phyloP scores from a whole-genome alignment of 2,888 invertebrate genomes.

The Tetranychus piercei region DNA sequence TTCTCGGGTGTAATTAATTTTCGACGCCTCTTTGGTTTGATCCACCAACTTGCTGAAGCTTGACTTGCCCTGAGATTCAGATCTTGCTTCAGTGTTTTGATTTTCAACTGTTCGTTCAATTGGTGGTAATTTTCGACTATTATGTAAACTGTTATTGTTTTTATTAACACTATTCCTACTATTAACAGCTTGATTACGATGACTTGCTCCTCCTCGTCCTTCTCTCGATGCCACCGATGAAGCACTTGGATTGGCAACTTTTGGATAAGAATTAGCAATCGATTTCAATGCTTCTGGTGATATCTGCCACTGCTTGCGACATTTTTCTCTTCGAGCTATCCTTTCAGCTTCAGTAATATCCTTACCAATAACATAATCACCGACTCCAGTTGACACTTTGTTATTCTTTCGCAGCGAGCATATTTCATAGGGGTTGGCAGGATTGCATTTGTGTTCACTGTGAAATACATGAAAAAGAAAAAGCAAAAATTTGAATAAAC shows the following conservation, averaged over 20 bases:
- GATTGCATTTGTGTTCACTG: constrained; percentile 9
- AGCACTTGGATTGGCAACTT: not conserved
- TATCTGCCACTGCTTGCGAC: constrained; percentile 22
- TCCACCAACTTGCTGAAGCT: not conserved
- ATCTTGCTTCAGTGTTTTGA: not conserved
- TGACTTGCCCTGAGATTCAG: not conserved
- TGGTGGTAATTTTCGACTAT: not conserved
- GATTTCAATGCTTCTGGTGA: constrained; percentile 20
- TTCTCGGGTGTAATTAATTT: not conserved
- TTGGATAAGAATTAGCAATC: constrained; percentile 12
- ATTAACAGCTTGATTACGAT: constrained; percentile 6
- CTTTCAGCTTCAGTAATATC: constrained; percentile 8
- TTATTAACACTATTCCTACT: not conserved
- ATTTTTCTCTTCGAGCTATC: constrained; percentile 9
- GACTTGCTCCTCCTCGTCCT: constrained; percentile 17
- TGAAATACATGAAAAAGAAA: not conserved
- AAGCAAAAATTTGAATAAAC: not conserved
- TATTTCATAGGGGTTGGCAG: not conserved
- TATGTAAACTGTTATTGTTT: not conserved
- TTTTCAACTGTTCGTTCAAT: not conserved
- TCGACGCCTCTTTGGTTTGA: not conserved
- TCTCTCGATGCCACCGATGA: not conserved
- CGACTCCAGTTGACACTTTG: not conserved
- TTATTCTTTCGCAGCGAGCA: constrained; percentile 6
- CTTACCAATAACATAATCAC: not conserved